A percentile compares a stretch with the other conserved stretches of the same genome.
These are phyloP conservation scores for Trissolcus japonicus DNA, from an alignment of 2,888 invertebrate genomes.

Conservation along the genomic window DNA sequence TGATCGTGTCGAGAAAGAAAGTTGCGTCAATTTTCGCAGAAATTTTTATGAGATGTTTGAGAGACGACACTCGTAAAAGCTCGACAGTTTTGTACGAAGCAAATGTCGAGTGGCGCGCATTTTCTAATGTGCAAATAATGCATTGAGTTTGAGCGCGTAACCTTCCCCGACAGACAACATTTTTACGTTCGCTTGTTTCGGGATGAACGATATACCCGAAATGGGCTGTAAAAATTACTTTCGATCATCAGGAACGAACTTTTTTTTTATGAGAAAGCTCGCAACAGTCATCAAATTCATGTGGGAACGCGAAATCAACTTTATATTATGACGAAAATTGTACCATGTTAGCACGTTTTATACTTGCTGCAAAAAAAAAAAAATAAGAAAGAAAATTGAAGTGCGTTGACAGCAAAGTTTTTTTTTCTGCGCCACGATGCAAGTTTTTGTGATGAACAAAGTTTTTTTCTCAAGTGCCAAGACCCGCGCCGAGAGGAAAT, in stretches of 20 bases:
- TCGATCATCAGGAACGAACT: conserved; percentile 41
- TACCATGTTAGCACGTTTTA: conserved; percentile 28
- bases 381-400: conserved; percentile 23
- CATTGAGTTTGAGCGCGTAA: conserved; percentile 20
- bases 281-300: conserved; percentile 30
- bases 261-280: conserved; percentile 39
- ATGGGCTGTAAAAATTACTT: conserved; percentile 41
- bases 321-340: conserved; percentile 41
- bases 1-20: conserved; percentile 1
- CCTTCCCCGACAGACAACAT: conserved; percentile 24
- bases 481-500: no score
- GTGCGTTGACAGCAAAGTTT: conserved; percentile 3
- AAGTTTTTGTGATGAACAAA: conserved; percentile 3
- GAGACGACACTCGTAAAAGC: conserved; percentile 1
- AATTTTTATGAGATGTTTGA: conserved; percentile 15
- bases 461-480: not conserved
- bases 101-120: not conserved
- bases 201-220: conserved; percentile 31
- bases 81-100: not conserved
- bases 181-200: conserved; percentile 33
- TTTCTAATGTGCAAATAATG: conserved; percentile 20
- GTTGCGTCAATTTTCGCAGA: conserved; percentile 5
- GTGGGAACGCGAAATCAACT: conserved; percentile 31
- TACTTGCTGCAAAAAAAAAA: conserved; percentile 4
- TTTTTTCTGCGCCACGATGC: conserved; percentile 6